Evolutionary conservation across 2,113 vertebrate species (phyloP), one percentile per base, ranked within the genome.

Genomic region (Scortum barcoo): DNA sequence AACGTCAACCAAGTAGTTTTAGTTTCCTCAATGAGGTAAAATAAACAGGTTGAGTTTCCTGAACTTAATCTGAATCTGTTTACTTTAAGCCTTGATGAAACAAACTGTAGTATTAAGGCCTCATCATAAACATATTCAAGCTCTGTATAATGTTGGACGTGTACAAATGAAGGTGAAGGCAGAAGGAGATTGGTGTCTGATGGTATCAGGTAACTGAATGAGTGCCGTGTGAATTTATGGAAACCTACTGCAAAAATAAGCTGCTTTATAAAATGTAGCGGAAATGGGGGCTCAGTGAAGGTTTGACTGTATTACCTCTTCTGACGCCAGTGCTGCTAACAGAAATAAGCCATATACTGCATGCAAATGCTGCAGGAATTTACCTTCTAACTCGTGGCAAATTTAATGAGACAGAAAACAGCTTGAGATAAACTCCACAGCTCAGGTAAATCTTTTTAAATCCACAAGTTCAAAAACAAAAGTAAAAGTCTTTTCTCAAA

Each of bases 361-460:
- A 60, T 79, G 30, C 67, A 68, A 57, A 80, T 54, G 14, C 54
- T 26, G 78, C 24, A 42, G 51, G n/a, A 69, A 20, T 60, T 48
- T 42, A 24, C 36, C 7, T 9, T 71, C 2, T 42, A 57, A 58
- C 24, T 61, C 7, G 11, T n/a, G n/a, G 28, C 66, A 44, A 68
- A 74, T 28, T 51, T 66, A 67, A 12, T 46, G 38, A 76, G 46
- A 74, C 2, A 2, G 65, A 65, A 40, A 66, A 80, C 68, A 42
- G 67, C 56, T 65, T 4, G 48, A 84, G 42, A 36, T 54, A 28
- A 77, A 66, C 14, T 78, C 24, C 38, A 67, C 57, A 57, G 40
- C 30, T 77, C 24, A 58, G 26, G 65, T 26, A 58, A 77, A 80
- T 80, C 76, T 73, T 13, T 60, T 11, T 46, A 72, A 81, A 80